Evolutionary conservation across 1,140 invertebrate species (phyloP), one percentile per base, ranked within the genome.

Genomic region (Zaprionus tsacasi): DNA sequence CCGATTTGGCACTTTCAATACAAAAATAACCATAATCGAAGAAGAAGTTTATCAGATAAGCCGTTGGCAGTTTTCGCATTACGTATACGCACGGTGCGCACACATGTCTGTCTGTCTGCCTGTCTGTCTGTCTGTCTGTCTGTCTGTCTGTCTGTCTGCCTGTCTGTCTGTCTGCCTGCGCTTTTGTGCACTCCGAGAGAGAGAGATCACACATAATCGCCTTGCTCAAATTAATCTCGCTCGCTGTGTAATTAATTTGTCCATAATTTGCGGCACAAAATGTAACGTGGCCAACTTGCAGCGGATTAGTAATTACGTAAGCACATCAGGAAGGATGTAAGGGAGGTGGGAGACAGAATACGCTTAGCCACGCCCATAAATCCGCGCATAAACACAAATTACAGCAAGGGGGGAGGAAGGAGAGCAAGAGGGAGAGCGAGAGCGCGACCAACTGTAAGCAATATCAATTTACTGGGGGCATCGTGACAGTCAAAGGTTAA

Each of bases 361-460:
- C 45, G 17, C 45, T 50, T 5, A 12, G 45, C 17, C 25, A n/a
- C 56, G 60, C 33, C 60, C 83, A 88, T 87, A 87, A 87, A 87
- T 88, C 83, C 86, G 78, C 81, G 78, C 81, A 85, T 89, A 89
- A 89, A 90, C 89, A 89, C 85, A 89, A 89, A 89, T 89, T 89
- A 89, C 75, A 63, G 30, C 55, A 45, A 12, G 65, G 63, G 55
- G 65, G 25, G n/a, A 3, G 30, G n/a, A 36, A 35, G 13, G 5
- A 36, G 33, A n/a, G 50, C 17, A 40, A 17, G n/a, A n/a, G n/a
- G n/a, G n/a, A n/a, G n/a, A n/a, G 40, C 38, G 0, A 30, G 10
- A 56, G 30, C 25, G 12, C 48, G 0, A 40, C 21, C 25, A 12
- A 52, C 15, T 33, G 56, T 48, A 58, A 59, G 70, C 64, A 81